These are phyloP conservation scores for Petrocephalus schoutedeni DNA, from an alignment of 2,797 vertebrate genomes.

Conservation along the genomic window DNA sequence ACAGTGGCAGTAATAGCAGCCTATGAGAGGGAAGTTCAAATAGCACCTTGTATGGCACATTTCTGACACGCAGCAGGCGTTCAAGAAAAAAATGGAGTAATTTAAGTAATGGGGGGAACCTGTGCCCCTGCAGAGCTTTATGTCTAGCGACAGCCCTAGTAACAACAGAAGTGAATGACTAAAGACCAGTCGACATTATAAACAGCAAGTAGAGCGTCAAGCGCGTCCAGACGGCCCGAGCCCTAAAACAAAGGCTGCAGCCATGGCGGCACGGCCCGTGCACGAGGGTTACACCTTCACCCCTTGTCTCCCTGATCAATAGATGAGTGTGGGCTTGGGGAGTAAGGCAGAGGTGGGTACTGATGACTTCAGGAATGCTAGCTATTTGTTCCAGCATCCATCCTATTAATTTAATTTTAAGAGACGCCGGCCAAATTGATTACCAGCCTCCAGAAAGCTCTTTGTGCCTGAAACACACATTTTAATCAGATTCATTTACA, in stretches of 20 bases:
- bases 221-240: not conserved
- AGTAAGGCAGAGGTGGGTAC: not conserved
- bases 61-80: too few relatives aligned
- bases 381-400: conserved; percentile 13
- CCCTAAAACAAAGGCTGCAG: not conserved
- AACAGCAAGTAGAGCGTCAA: not conserved
- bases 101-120: too few relatives aligned
- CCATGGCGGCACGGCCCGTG: not conserved
- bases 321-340: conserved; percentile 30
- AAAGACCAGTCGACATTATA: not conserved
- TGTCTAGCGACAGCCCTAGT: too few relatives aligned
- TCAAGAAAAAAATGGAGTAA: too few relatives aligned
- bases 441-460: conserved; percentile 3
- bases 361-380: not conserved
- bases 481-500: conserved; percentile 18
- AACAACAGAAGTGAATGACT: not conserved
- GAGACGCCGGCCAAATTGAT: conserved; percentile 7
- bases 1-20: too few relatives aligned
- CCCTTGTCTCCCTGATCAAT: conserved; percentile 27
- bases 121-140: too few relatives aligned
- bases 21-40: too few relatives aligned
- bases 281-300: conserved; percentile 29
- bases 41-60: too few relatives aligned
- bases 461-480: not conserved
- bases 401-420: conserved; percentile 17